Conservation (phyloP, 2,113 vertebrate genomes). For the Hippotragus niger region DNA sequence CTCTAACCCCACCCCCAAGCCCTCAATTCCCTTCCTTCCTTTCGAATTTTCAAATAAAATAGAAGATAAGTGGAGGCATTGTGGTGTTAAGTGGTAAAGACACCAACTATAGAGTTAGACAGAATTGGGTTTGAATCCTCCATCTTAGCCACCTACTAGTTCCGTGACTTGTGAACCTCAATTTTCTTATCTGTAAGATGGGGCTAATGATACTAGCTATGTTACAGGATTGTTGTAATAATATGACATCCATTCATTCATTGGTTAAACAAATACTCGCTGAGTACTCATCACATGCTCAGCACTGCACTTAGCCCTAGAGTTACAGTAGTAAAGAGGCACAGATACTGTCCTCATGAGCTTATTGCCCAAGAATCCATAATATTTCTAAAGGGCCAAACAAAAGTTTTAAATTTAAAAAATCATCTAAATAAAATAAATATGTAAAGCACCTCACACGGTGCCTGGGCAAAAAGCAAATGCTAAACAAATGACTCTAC, state of each 20-base stretch:
- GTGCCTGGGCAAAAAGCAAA: not conserved
- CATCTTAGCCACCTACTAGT: not conserved
- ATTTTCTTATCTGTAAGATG: not conserved
- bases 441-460: not conserved
- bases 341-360: not conserved
- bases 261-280: not conserved
- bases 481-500: not conserved
- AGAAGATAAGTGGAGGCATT: not conserved
- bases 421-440: conserved; percentile 18
- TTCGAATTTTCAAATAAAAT: not conserved
- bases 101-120: not conserved
- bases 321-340: not conserved
- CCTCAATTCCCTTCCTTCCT: not conserved
- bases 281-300: not conserved
- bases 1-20: not conserved
- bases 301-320: not conserved
- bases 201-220: not conserved
- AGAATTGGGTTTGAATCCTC: not conserved
- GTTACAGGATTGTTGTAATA: not conserved
- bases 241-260: not conserved
- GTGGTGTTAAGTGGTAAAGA: not conserved
- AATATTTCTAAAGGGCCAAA: not conserved
- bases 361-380: not conserved
- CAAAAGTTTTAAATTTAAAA: not conserved
- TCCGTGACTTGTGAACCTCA: not conserved